A percentile compares a stretch with the other conserved stretches of the same genome.
These are phyloP conservation scores for Rallus crepitans DNA, from an alignment of 2,797 vertebrate species.

Conservation along the genomic window DNA sequence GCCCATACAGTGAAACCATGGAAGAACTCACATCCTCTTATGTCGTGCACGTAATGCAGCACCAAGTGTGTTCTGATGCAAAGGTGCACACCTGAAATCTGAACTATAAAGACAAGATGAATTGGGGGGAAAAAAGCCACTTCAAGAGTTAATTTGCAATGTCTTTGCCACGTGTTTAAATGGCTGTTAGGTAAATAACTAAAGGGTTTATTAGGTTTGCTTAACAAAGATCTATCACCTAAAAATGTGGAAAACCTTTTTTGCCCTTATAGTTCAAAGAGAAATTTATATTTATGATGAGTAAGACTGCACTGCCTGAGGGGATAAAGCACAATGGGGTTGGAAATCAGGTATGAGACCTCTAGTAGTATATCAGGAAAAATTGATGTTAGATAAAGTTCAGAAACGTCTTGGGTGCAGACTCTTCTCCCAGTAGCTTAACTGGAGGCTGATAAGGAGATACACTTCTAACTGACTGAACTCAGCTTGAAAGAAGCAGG, in stretches of 20 bases:
- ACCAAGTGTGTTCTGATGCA: no score
- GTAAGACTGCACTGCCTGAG: neutral
- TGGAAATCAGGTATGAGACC: conserved; percentile 11
- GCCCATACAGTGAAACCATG: neutral
- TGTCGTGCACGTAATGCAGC: fast-evolving
- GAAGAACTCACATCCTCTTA: neutral
- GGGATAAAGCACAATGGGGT: conserved; percentile 13
- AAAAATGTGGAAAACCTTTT: conserved; percentile 37
- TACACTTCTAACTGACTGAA: neutral
- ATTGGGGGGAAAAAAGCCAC: fast-evolving
- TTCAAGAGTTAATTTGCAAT: neutral
- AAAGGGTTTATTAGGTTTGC: conserved; percentile 11
- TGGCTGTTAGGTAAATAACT: conserved; percentile 51
- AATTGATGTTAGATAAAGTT: conserved; percentile 14
- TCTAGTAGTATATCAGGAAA: neutral
- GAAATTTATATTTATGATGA: conserved; percentile 33
- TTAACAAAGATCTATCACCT: conserved; percentile 28
- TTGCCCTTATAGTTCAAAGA: conserved; percentile 48
- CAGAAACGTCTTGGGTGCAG: neutral
- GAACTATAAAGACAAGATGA: neutral
- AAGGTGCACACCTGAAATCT: neutral
- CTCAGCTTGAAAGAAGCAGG: conserved; percentile 14
- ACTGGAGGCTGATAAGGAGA: neutral
- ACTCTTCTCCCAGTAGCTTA: neutral
- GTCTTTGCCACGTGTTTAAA: conserved; percentile 1